phyloP scores from a whole-genome alignment of 2,888 invertebrate genomes.

The Amiota communis region DNA sequence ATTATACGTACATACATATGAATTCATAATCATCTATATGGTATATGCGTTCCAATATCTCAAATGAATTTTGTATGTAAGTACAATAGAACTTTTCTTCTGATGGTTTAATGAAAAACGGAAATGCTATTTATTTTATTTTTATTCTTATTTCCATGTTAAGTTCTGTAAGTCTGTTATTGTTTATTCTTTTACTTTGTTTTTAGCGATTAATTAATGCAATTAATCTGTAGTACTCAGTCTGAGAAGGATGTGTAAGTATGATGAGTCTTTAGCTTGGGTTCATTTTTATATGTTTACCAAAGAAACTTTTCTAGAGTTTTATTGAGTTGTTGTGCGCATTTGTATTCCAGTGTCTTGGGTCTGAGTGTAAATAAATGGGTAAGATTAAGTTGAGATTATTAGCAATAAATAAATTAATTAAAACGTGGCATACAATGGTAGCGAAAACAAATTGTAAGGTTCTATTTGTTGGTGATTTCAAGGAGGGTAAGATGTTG shows the following conservation, averaged over 20 bases:
- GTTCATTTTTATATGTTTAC: constrained; percentile 19
- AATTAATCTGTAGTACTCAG: constrained; percentile 70
- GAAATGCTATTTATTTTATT: constrained; percentile 65
- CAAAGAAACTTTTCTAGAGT: constrained; percentile 16
- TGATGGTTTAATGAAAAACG: constrained; percentile 68
- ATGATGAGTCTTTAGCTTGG: constrained; percentile 8
- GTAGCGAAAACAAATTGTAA: neutral
- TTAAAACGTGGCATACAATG: constrained; percentile 37
- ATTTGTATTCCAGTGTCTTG: constrained; percentile 48
- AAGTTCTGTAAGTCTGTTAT: constrained; percentile 35
- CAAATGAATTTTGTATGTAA: neutral
- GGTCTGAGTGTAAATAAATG: constrained; percentile 57
- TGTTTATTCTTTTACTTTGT: constrained; percentile 57
- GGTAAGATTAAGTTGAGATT: constrained; percentile 61
- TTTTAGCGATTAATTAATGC: constrained; percentile 71
- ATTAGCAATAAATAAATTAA: constrained; percentile 61
- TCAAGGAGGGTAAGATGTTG: neutral
- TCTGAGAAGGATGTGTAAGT: constrained; percentile 24
- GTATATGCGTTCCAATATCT: constrained; percentile 14
- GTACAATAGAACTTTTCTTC: constrained; percentile 48
- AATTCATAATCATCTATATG: neutral
- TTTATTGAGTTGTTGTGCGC: constrained; percentile 66
- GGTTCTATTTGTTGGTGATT: too few species aligned
- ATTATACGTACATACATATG: too few species aligned
- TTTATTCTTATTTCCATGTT: constrained; percentile 46